Percentiles rank a stretch among this genome's conserved stretches.
These are phyloP conservation scores for Choristoneura rosaceana DNA, from an alignment of 2,888 invertebrate species.

Conservation along the genomic window DNA sequence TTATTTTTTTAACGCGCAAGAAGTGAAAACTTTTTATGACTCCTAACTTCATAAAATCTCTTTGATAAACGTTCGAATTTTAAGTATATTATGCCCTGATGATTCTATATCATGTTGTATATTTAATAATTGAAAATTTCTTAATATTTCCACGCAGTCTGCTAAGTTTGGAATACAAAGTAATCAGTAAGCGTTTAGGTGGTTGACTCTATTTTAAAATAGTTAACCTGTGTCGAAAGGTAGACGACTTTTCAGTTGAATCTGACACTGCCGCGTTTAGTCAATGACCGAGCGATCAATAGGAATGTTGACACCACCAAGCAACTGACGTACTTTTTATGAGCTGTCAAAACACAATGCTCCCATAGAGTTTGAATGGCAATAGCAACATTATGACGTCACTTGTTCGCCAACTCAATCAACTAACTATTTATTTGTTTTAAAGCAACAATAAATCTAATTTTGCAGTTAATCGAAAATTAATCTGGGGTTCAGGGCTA, in stretches of 20 bases:
- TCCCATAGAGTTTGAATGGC: no score
- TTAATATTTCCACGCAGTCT: neutral
- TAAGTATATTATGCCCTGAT: neutral
- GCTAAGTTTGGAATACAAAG: conserved; percentile 11
- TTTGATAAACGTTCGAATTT: neutral
- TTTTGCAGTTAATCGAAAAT: no score
- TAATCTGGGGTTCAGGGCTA: no score
- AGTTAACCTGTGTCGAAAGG: conserved; percentile 4
- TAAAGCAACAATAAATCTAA: no score
- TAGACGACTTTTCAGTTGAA: conserved; percentile 19
- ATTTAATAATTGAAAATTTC: neutral
- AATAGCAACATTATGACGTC: no score
- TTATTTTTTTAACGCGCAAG: neutral
- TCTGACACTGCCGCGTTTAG: conserved; percentile 2
- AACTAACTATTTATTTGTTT: no score
- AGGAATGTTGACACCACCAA: no score
- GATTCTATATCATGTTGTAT: neutral
- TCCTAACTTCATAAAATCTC: neutral
- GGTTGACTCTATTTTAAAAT: conserved; percentile 11
- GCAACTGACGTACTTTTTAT: no score
- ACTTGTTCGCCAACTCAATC: no score
- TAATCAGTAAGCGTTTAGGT: conserved; percentile 2
- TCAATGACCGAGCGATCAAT: neutral
- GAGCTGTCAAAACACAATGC: no score
- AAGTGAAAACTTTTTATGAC: neutral